Evolutionary conservation across 2,888 invertebrate genomes (phyloP), one percentile per base, ranked within the genome.

Genomic region (Octonoba sinensis): DNA sequence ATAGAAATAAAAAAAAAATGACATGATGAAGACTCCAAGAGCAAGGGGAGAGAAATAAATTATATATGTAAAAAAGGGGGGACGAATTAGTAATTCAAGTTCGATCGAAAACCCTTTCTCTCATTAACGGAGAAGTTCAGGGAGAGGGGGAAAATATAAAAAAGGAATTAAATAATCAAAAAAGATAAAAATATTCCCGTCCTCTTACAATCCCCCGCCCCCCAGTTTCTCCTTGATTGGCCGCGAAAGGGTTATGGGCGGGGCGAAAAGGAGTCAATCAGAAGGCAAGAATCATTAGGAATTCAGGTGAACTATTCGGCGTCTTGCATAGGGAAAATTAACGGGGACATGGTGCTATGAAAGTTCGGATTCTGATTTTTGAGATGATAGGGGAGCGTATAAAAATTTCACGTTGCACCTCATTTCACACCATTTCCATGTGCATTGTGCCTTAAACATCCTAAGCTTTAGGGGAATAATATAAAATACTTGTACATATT

Each of bases 281-380:
- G 82, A 70, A 74, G 65, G 75, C 75, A 74, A 82, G 75, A 82
- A 73, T 82, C 82, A 82, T 82, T 82, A 82, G 75, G 75, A 82
- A 82, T 82, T 64, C 82, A 82, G 82, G 82, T 82, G 74, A 82
- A 82, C 78, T 79, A 67, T 79, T 79, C 72, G 66, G 54, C 72
- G 78, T 72, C 70, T 66, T 79, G 72, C 65, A 72, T 72, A 70
- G 72, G 66, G 67, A 79, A 79, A 79, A 72, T 79, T 72, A 79
- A 72, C 72, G 78, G 78, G 65, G 72, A 79, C 78, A 79, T 59
- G 66, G 78, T 72, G 78, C 78, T 66, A 79, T 59, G 67, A 72
- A 62, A 72, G 78, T 72, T 79, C 72, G 65, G 78, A 79, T 72
- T 79, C 59, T 79, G 78, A 79, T 79, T 79, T 36, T 79, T 66